Base-by-base conservation (phyloP, 2,113 vertebrate genomes). In the Phrynosoma platyrhinos region DNA sequence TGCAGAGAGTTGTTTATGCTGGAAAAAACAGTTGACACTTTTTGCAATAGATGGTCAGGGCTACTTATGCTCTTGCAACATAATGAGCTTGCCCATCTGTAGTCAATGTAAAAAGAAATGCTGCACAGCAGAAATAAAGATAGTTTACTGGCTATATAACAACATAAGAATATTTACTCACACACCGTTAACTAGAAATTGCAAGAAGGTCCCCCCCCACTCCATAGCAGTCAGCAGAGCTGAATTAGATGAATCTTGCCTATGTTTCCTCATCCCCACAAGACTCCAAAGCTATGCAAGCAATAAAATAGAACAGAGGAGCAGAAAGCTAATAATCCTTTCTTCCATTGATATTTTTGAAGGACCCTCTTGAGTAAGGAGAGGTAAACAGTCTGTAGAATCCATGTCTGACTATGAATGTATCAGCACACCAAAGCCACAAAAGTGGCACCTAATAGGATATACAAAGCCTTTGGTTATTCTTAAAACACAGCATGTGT, bases 311-410 rank as follows among this genome's bases (percentile, higher is more conserved):
- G 66, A 68, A 75, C 36, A 69, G 75, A n/a, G 66, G 27, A 20
- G 21, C 14, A 64, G 13, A 84, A 82, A 87, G n/a, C 18, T 52
- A 3, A 4, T 1, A 47, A 55, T 53, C 74, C 1, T 83, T 75
- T 72, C 20, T 64, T 36, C 12, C 64, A 85, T 2, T 27, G 14
- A 23, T 10, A 85, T 82, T 91, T 89, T 12, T 71, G 0, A 82
- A 85, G 74, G 2, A 1, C 52, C 79, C 20, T 90, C 14, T 88
- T 52, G 81, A 76, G 55, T 77, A 52, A 18, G 81, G 6, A 89
- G 14, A 62, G 47, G 27, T 76, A 88, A 90, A 3, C 42, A 42
- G 23, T 53, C 74, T 82, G 5, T 5, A 83, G 75, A 18, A 20
- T 4, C 47, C 1, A 32, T 58, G n/a, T 58, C 82, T 32, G 42